These are phyloP conservation scores for Andrena minutula DNA, from an alignment of 2,888 invertebrate genomes.

Conservation along the genomic window DNA sequence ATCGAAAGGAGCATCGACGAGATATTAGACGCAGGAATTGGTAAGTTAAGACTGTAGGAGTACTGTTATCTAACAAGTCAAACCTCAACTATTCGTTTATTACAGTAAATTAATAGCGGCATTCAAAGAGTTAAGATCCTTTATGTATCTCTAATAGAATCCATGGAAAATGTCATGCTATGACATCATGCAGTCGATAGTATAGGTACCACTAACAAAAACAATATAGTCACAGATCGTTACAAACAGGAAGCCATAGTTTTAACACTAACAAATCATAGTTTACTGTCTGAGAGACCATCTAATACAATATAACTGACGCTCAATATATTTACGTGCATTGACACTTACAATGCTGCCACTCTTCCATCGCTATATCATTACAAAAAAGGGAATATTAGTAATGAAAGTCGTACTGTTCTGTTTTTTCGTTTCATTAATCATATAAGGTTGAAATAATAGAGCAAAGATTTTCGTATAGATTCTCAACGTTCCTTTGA, in stretches of 20 bases:
- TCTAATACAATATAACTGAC: constrained; percentile 67
- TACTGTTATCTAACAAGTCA: constrained; percentile 58
- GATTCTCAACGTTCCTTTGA: background rate
- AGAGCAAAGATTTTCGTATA: constrained; percentile 1
- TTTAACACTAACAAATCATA: constrained; percentile 61
- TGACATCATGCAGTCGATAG: constrained; percentile 70
- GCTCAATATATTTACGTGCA: constrained; percentile 70
- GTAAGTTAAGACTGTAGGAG: constrained; percentile 49
- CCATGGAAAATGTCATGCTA: constrained; percentile 68
- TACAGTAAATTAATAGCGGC: constrained; percentile 53
- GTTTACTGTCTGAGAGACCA: constrained; percentile 57
- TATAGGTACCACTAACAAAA: constrained; percentile 58
- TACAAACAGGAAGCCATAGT: constrained; percentile 62
- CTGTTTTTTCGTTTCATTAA: constrained; percentile 24
- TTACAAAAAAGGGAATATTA: constrained; percentile 81
- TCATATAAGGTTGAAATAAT: constrained; percentile 13
- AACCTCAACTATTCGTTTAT: constrained; percentile 55
- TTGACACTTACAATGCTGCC: constrained; percentile 89
- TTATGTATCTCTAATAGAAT: constrained; percentile 53
- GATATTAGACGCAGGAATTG: constrained; percentile 47
- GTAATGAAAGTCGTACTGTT: constrained; percentile 48
- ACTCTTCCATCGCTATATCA: constrained; percentile 89
- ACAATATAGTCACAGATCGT: constrained; percentile 54
- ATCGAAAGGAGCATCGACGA: constrained; percentile 24
- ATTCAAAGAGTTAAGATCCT: constrained; percentile 57